phyloP scores from a whole-genome alignment of 92 coral and sea anemone species.

The Anthopleura xanthogrammica region DNA sequence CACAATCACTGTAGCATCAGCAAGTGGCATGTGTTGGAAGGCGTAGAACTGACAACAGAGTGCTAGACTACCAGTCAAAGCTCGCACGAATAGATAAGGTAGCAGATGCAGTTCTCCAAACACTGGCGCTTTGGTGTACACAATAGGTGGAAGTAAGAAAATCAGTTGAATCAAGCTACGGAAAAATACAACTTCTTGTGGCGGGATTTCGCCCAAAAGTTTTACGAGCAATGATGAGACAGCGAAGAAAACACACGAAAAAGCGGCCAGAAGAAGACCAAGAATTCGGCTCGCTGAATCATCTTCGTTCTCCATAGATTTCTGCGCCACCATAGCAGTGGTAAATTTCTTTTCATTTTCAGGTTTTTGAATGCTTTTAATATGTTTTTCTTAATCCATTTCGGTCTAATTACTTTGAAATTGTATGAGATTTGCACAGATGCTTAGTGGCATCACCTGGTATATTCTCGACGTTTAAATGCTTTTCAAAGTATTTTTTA shows the following conservation, averaged over 20 bases:
- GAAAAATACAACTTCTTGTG: conserved; percentile 90
- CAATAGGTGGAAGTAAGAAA: conserved; percentile 77
- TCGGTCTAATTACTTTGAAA: not conserved
- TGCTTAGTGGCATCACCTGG: not conserved
- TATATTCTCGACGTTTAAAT: not conserved
- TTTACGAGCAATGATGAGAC: conserved; percentile 85
- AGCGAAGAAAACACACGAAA: conserved; percentile 88
- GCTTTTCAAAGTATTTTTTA: not conserved
- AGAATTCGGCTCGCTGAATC: conserved; percentile 26
- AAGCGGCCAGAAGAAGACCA: conserved; percentile 76
- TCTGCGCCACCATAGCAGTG: too few species aligned
- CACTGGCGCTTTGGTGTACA: conserved; percentile 59
- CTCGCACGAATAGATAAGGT: conserved; percentile 71
- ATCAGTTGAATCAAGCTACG: conserved; percentile 84
- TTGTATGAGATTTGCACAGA: not conserved
- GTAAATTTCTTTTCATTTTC: too few species aligned
- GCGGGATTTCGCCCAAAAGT: conserved; percentile 82
- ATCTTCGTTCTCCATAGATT: conserved; percentile 16
- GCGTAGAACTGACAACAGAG: conserved; percentile 97
- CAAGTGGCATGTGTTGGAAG: conserved; percentile 81
- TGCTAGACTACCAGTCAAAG: conserved; percentile 82
- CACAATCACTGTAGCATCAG: conserved; percentile 94
- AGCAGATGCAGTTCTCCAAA: conserved; percentile 50
- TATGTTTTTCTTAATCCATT: not conserved
- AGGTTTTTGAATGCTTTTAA: not conserved